Conservation (phyloP, 2,797 vertebrate genomes). For the Gastrophryne carolinensis region DNA sequence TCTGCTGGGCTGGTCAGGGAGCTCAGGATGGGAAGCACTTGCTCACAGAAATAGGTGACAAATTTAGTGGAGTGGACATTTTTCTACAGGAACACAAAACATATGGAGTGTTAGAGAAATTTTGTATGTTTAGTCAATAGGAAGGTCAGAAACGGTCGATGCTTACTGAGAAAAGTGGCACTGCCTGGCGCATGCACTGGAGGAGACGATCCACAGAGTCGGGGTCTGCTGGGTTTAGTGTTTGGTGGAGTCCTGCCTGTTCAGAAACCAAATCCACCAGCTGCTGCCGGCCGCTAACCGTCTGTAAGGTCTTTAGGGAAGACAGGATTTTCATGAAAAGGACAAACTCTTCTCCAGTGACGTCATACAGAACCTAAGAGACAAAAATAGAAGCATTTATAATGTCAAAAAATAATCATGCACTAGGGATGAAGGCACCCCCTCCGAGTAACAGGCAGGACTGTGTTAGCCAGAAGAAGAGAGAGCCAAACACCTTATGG, state of each 20-base stretch:
- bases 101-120: too few relatives aligned
- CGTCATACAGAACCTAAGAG: slow-evolving; percentile 90
- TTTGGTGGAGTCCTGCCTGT: slow-evolving; percentile 93
- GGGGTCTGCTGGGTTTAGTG: slow-evolving; percentile 86
- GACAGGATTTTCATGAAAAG: slow-evolving; percentile 94
- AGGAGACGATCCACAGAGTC: slow-evolving; percentile 92
- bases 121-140: not conserved
- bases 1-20: slow-evolving; percentile 88
- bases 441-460: not conserved
- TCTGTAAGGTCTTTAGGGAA: slow-evolving; percentile 86
- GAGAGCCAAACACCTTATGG: too few relatives aligned
- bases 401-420: not conserved
- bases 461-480: not conserved
- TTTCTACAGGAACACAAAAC: slow-evolving; percentile 75
- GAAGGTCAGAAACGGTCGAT: not conserved
- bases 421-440: not conserved
- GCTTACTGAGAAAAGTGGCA: slow-evolving; percentile 94
- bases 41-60: slow-evolving; percentile 95
- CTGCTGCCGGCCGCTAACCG: slow-evolving; percentile 92
- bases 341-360: slow-evolving; percentile 97
- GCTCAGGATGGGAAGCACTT: slow-evolving; percentile 91
- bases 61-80: slow-evolving; percentile 98
- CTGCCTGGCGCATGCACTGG: slow-evolving; percentile 94
- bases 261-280: slow-evolving; percentile 95
- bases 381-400: not conserved